These are phyloP conservation scores for Metopolophium dirhodum DNA, from an alignment of 1,140 invertebrate species.

Conservation along the genomic window DNA sequence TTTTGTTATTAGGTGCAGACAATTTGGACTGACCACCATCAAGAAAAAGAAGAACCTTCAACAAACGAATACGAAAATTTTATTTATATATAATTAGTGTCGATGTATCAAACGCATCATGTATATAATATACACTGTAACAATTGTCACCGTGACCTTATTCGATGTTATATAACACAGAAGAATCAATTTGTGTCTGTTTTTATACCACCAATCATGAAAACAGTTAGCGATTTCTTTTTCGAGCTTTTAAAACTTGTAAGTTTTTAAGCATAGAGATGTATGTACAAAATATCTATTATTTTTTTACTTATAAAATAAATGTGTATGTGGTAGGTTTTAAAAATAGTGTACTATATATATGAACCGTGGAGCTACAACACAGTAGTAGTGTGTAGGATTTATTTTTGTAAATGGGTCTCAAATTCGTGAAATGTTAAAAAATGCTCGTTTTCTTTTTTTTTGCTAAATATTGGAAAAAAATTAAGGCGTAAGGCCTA, in stretches of 20 bases:
- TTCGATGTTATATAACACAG: neutral
- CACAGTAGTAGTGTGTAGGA: neutral
- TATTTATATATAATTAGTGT: conserved; percentile 24
- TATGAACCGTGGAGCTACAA: neutral
- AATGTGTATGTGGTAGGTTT: neutral
- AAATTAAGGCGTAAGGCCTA: neutral
- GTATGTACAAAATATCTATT: neutral
- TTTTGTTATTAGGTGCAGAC: conserved; percentile 4
- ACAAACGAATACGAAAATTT: conserved; percentile 49
- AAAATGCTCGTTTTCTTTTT: neutral
- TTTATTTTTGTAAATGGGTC: neutral
- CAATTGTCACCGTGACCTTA: neutral
- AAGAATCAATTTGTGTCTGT: neutral
- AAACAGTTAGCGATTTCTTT: neutral
- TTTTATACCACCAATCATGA: neutral
- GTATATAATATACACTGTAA: neutral
- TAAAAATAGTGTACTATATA: neutral
- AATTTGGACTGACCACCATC: neutral
- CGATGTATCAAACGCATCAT: neutral
- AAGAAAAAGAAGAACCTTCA: conserved; percentile 63
- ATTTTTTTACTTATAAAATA: neutral
- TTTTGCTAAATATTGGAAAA: neutral
- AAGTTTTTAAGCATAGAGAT: neutral
- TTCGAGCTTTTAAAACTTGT: neutral
- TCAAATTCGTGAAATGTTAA: neutral